phyloP scores from a whole-genome alignment of 2,888 invertebrate genomes.

The Eristalinus sepulchralis region DNA sequence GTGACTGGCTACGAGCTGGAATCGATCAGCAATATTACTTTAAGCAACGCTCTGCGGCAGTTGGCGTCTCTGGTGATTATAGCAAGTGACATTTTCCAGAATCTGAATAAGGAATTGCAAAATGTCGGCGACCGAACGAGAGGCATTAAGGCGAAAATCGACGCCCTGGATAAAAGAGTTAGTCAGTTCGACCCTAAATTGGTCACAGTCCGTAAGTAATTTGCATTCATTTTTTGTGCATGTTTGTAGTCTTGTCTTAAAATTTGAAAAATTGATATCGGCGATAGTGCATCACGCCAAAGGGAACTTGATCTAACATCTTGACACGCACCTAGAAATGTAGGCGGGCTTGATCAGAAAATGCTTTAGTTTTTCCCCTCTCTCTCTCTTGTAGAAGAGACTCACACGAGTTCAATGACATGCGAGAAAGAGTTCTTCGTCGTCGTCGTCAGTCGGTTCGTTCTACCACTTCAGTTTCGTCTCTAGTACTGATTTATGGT shows the following conservation, averaged over 20 bases:
- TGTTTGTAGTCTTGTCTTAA: not conserved
- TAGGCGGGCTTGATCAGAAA: slow-evolving; percentile 1
- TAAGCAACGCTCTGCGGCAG: slow-evolving; percentile 92
- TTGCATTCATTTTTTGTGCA: slow-evolving; percentile 58
- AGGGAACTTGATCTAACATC: not conserved
- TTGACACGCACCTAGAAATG: not conserved
- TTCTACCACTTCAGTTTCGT: slow-evolving; percentile 58
- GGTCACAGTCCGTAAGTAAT: slow-evolving; percentile 95
- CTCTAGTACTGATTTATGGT: slow-evolving; percentile 47
- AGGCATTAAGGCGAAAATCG: slow-evolving; percentile 86
- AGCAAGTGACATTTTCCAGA: slow-evolving; percentile 93
- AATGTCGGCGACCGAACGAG: slow-evolving; percentile 88
- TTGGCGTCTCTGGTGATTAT: slow-evolving; percentile 91
- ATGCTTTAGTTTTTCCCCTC: not conserved
- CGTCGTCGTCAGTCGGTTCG: slow-evolving; percentile 15
- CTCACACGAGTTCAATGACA: slow-evolving; percentile 52
- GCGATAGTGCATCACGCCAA: not conserved
- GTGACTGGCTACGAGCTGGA: slow-evolving; percentile 89
- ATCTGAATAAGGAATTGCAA: slow-evolving; percentile 88
- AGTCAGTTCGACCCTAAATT: slow-evolving; percentile 91
- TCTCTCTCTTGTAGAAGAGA: not conserved
- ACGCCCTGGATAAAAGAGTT: slow-evolving; percentile 87
- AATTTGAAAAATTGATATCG: not conserved
- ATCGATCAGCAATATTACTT: slow-evolving; percentile 92
- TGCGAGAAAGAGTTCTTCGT: slow-evolving; percentile 26